Evolutionary conservation across 2,797 vertebrate species (phyloP).

Genomic region (Pangasius larnaudii): DNA sequence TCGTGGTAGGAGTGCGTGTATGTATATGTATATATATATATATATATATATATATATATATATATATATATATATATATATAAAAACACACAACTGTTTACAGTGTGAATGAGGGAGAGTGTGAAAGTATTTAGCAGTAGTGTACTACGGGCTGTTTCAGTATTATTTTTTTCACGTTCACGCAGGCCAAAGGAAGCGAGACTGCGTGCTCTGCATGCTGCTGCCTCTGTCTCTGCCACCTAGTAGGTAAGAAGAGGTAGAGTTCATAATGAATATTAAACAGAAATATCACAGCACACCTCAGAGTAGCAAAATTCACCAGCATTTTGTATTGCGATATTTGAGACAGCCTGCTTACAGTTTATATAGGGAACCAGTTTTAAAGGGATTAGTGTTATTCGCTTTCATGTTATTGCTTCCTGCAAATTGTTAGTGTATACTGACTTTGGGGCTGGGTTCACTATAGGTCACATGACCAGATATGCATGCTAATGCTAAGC

Average conservation of each 20-base stretch:
- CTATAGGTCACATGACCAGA: not conserved
- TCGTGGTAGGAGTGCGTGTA: too few species aligned
- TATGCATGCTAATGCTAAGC: not conserved
- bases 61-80: too few species aligned
- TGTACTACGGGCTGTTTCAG: too few species aligned
- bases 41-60: too few species aligned
- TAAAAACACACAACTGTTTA: too few species aligned
- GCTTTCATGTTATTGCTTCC: not conserved
- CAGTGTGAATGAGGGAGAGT: too few species aligned
- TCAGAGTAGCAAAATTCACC: not conserved
- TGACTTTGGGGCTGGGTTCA: too few species aligned
- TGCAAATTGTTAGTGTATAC: not conserved
- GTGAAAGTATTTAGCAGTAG: too few species aligned
- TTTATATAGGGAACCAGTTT: not conserved
- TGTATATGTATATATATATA: too few species aligned
- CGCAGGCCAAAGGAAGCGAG: too few species aligned
- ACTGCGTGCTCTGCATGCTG: too few species aligned
- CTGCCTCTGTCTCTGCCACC: not conserved
- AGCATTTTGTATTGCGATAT: not conserved
- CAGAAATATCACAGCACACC: not conserved
- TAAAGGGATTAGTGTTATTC: not conserved
- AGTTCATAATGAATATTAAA: not conserved
- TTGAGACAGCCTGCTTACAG: not conserved
- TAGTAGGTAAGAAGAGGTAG: not conserved
- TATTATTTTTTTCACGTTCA: too few species aligned